These are phyloP conservation scores for Gonatopus flavifemur DNA, from an alignment of 1,140 invertebrate genomes.

Conservation along the genomic window DNA sequence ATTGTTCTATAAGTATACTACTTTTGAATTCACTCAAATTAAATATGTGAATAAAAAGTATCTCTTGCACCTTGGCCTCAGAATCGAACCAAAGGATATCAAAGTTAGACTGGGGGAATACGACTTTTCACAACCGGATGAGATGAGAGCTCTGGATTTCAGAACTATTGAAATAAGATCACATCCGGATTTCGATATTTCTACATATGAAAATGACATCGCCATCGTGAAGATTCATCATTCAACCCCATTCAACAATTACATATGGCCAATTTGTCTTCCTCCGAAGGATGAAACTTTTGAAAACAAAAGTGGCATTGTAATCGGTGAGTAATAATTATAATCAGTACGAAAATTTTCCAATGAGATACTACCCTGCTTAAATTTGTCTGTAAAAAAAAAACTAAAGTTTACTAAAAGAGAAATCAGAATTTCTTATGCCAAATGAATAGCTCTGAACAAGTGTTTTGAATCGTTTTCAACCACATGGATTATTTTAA, in stretches of 20 bases:
- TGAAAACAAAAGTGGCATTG: slow-evolving; percentile 67
- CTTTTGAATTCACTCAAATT: neutral
- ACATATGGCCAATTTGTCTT: slow-evolving; percentile 83
- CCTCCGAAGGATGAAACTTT: slow-evolving; percentile 66
- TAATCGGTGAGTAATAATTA: slow-evolving; percentile 63
- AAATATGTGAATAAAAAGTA: slow-evolving; percentile 1
- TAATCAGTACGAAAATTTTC: no score
- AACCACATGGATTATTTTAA: no score
- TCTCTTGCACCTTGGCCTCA: slow-evolving; percentile 40
- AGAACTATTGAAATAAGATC: slow-evolving; percentile 64
- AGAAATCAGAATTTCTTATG: no score
- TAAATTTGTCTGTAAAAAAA: no score
- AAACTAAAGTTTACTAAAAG: no score
- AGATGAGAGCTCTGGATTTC: slow-evolving; percentile 68
- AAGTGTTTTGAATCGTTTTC: no score
- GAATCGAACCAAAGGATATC: slow-evolving; percentile 64
- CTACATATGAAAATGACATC: slow-evolving; percentile 77
- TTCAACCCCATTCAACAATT: slow-evolving; percentile 71
- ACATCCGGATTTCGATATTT: slow-evolving; percentile 66
- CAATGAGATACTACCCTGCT: no score
- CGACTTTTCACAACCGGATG: slow-evolving; percentile 67
- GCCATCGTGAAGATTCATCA: slow-evolving; percentile 73
- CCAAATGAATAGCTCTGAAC: no score
- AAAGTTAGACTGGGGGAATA: slow-evolving; percentile 79
- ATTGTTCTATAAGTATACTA: slow-evolving; percentile 1